Conservation (phyloP, 2,797 vertebrate genomes). For the Taenioides sp. region DNA sequence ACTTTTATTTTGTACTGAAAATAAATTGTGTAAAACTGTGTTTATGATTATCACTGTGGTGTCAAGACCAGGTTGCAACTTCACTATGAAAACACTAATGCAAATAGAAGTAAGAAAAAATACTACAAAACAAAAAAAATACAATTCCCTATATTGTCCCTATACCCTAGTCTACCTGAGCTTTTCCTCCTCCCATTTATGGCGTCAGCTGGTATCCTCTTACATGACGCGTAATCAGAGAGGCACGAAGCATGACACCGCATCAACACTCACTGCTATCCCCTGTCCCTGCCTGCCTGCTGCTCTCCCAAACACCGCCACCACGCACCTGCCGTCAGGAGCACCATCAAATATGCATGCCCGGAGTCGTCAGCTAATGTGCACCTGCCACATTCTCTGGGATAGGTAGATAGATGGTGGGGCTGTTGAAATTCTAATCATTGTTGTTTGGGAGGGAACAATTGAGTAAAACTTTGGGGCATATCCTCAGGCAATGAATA, state of each 20-base stretch:
- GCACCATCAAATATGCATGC: slow-evolving; percentile 71
- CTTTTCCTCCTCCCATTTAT: slow-evolving; percentile 4
- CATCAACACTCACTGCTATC: slow-evolving; percentile 52
- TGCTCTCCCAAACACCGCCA: slow-evolving; percentile 50
- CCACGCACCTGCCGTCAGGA: slow-evolving; percentile 71
- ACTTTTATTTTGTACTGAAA: background rate
- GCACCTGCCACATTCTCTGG: slow-evolving; percentile 28
- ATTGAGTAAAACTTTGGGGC: slow-evolving; percentile 40
- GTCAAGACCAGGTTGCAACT: background rate
- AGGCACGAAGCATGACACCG: slow-evolving; percentile 47
- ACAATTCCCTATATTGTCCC: background rate
- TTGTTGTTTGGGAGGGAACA: slow-evolving; percentile 26
- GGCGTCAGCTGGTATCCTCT: slow-evolving; percentile 41
- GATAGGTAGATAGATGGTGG: slow-evolving; percentile 6
- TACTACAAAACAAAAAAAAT: background rate
- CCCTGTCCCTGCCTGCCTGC: slow-evolving; percentile 66
- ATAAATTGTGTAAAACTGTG: too few relatives aligned
- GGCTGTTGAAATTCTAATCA: slow-evolving; percentile 33
- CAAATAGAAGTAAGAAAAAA: too few relatives aligned
- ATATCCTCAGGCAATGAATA: slow-evolving; percentile 15
- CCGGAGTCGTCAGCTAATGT: slow-evolving; percentile 42
- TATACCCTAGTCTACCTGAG: background rate
- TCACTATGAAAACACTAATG: background rate
- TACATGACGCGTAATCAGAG: slow-evolving; percentile 57
- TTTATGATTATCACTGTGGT: too few relatives aligned